Conservation (phyloP, 2,888 invertebrate genomes). For the Drosophila neotestacea region DNA sequence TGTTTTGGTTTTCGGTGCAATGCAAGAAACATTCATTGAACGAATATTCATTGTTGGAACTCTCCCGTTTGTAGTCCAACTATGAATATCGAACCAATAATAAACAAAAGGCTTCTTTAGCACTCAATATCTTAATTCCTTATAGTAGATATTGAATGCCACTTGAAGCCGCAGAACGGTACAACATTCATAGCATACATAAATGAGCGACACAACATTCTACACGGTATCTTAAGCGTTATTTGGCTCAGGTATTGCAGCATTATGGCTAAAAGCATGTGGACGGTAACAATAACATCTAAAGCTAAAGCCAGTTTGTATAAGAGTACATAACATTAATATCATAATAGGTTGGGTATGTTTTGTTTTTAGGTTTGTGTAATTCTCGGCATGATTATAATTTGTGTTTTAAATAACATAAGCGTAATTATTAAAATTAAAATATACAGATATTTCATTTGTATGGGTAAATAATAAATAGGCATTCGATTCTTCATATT, state of each 20-base stretch:
- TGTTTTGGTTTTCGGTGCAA: slow-evolving; percentile 58
- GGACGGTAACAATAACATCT: slow-evolving; percentile 25
- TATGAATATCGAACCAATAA: slow-evolving; percentile 5
- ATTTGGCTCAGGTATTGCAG: slow-evolving; percentile 13
- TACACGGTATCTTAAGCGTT: slow-evolving; percentile 13
- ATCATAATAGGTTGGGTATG: slow-evolving; percentile 8
- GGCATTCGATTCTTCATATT: background rate
- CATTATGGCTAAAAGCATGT: slow-evolving; percentile 37
- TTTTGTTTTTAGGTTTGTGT: slow-evolving; percentile 10
- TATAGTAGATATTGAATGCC: slow-evolving; percentile 12
- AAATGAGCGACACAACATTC: slow-evolving; percentile 22
- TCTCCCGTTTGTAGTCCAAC: slow-evolving; percentile 13
- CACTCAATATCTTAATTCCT: slow-evolving; percentile 6
- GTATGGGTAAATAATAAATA: slow-evolving; percentile 8
- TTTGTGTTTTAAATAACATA: background rate
- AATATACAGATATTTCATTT: background rate
- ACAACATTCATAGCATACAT: slow-evolving; percentile 40
- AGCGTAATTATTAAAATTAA: slow-evolving; percentile 10
- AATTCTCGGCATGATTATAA: slow-evolving; percentile 3
- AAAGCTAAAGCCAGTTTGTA: slow-evolving; percentile 39
- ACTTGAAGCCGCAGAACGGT: background rate
- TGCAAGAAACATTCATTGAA: slow-evolving; percentile 40
- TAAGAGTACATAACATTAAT: slow-evolving; percentile 29
- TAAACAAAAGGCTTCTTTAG: slow-evolving; percentile 8
- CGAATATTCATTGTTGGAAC: slow-evolving; percentile 25